phyloP scores from a whole-genome alignment of 2,113 vertebrate genomes.

The Physeter macrocephalus region DNA sequence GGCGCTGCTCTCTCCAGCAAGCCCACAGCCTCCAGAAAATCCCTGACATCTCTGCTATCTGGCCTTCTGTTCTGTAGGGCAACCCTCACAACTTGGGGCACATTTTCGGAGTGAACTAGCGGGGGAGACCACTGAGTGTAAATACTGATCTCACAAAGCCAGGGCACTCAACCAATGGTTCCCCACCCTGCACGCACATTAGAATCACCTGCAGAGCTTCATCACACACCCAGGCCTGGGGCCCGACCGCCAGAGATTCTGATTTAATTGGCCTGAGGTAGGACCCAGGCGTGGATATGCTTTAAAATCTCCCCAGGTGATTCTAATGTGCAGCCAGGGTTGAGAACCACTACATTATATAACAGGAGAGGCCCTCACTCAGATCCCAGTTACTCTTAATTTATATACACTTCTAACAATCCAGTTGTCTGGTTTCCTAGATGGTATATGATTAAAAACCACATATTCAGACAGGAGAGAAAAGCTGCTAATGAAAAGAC shows the following conservation, averaged over 20 bases:
- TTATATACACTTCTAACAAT: slow-evolving; percentile 41
- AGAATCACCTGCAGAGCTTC: background rate
- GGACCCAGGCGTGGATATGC: background rate
- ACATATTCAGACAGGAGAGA: slow-evolving; percentile 26
- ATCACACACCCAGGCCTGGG: background rate
- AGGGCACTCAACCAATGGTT: background rate
- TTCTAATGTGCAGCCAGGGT: background rate
- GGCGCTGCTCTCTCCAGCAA: background rate
- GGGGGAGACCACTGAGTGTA: background rate
- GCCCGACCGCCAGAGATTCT: background rate
- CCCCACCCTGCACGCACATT: background rate
- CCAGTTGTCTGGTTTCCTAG: slow-evolving; percentile 45
- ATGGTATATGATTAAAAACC: slow-evolving; percentile 47
- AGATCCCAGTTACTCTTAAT: slow-evolving; percentile 37
- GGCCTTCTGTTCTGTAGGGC: background rate
- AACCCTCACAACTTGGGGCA: background rate
- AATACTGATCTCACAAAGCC: background rate
- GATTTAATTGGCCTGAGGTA: slow-evolving; percentile 15
- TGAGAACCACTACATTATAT: background rate
- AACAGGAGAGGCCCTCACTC: slow-evolving; percentile 23
- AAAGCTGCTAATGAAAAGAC: slow-evolving; percentile 54
- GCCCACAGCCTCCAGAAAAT: background rate
- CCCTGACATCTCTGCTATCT: background rate
- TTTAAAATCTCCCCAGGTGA: slow-evolving; percentile 48
- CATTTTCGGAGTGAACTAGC: background rate